Evolutionary conservation across 2,113 vertebrate species (phyloP), one percentile per base, ranked within the genome.

Genomic region (Oenanthe oenanthe): DNA sequence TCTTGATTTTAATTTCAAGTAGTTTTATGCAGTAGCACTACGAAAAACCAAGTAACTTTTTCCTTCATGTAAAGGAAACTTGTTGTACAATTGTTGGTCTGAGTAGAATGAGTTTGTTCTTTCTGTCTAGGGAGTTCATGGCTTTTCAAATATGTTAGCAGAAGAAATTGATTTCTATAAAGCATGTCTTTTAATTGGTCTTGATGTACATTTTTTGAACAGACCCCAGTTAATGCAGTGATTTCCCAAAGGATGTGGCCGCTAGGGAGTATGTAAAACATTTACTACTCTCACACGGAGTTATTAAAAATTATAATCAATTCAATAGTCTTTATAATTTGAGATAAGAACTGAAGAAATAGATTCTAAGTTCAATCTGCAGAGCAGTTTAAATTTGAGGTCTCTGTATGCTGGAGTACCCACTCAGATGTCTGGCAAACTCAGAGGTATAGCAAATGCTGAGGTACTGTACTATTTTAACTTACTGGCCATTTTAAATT

Each of bases 261-360:
- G 21, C 31, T 51, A 53, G 32, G 17, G n/a, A 67, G 4, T 53
- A 38, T 25, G 4, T 71, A 65, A 48, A 92, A 76, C 36, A 31
- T 0, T 0, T 68, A 17, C 36, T 57, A 2, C 42, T 86, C 79
- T 95, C 38, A 78, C 7, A 36, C 22, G 43, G 17, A 20, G 12
- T 60, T 86, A 14, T 86, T 89, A 32, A 63, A 84, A 7, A 45
- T 68, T 56, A n/a, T 53, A 53, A 82, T 88, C 17, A 71, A 38
- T 63, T 77, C 31, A 25, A 13, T 70, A 81, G 34, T 81, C 19
- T 13, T 84, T 78, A 38, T 58, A 89, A 50, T 89, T 50, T 18
- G 86, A 53, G 87, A 20, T 66, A 84, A 60, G 36, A 67, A n/a
- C n/a, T 71, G 38, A 90, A 86, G 42, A 81, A 74, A 60, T 60